Evolutionary conservation across 2,888 invertebrate genomes (phyloP), one percentile per base, ranked within the genome.

Genomic region (Drosophila buzzatii): DNA sequence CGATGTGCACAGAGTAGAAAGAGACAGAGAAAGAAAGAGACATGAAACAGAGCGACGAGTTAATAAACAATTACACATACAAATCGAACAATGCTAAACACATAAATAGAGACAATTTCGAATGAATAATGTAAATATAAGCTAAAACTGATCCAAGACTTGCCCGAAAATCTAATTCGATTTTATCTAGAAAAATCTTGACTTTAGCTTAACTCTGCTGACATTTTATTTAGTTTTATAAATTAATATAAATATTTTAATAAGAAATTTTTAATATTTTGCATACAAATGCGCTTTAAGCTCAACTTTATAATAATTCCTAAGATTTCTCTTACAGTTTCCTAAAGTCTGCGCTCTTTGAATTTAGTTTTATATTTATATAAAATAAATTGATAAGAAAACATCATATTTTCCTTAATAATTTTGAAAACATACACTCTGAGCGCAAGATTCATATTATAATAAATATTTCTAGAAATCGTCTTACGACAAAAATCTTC

Each of bases 1-100:
- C 6, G n/a, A n/a, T 49, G 31, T 66, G 71, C 75, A 73, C 73
- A 73, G 62, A 62, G 5, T 59, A 67, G 76, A 74, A 57, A 67
- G 72, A 76, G 70, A 73, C 58, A 72, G 60, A 75, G 67, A 44
- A 18, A 70, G 62, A 41, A n/a, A n/a, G n/a, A 41, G n/a, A 41
- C n/a, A 41, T 45, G 51, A 66, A 45, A 73, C 51, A 76, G 45
- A 65, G 58, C 52, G 31, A 62, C 23, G 45, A 47, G 70, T 78
- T 72, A 76, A 77, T 68, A 76, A 76, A 63, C 16, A 59, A n/a
- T 51, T 12, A 35, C 23, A 59, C 41, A 60, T 47, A 7, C 44
- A 23, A 6, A 45, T 10, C 5, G 7, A 14, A 66, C 41, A 57
- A 31, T 58, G 52, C 53, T 20, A 57, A 9, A 7, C 63, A 63